Conservation (phyloP, 2,113 vertebrate species). For the Salvelinus alpinus region DNA sequence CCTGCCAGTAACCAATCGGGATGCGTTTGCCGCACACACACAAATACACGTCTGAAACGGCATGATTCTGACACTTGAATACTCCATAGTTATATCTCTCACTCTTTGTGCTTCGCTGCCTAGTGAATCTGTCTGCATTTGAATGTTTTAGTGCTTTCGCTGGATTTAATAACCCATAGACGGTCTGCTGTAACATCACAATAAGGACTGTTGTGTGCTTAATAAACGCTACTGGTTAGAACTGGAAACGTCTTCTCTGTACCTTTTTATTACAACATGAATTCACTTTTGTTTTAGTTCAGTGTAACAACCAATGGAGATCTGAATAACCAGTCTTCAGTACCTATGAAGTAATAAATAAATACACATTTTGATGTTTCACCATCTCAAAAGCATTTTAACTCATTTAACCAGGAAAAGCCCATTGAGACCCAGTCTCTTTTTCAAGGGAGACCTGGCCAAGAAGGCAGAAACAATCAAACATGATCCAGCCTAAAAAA, state of each 20-base stretch:
- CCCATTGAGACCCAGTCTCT: too few species aligned
- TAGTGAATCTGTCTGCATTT: constrained; percentile 69
- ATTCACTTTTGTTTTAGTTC: background rate
- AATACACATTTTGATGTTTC: too few species aligned
- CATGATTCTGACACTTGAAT: constrained; percentile 77
- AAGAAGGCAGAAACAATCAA: too few species aligned
- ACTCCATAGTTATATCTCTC: constrained; percentile 62
- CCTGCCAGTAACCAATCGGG: constrained; percentile 70
- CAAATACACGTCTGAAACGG: constrained; percentile 73
- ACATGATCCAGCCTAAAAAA: too few species aligned
- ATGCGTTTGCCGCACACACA: constrained; percentile 64
- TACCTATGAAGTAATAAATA: too few species aligned
- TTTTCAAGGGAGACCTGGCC: too few species aligned
- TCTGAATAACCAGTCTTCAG: background rate
- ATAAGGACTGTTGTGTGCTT: constrained; percentile 80
- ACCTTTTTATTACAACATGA: constrained; percentile 14
- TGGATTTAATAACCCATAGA: constrained; percentile 70
- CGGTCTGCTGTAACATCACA: constrained; percentile 58
- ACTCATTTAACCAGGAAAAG: too few species aligned
- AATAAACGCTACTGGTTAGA: constrained; percentile 84
- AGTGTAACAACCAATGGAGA: background rate
- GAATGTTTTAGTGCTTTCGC: constrained; percentile 79
- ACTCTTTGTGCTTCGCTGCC: constrained; percentile 73
- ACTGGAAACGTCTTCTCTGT: constrained; percentile 48
- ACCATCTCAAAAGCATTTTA: too few species aligned